phyloP scores from a whole-genome alignment of 2,113 vertebrate genomes.

The Dasyprocta punctata region DNA sequence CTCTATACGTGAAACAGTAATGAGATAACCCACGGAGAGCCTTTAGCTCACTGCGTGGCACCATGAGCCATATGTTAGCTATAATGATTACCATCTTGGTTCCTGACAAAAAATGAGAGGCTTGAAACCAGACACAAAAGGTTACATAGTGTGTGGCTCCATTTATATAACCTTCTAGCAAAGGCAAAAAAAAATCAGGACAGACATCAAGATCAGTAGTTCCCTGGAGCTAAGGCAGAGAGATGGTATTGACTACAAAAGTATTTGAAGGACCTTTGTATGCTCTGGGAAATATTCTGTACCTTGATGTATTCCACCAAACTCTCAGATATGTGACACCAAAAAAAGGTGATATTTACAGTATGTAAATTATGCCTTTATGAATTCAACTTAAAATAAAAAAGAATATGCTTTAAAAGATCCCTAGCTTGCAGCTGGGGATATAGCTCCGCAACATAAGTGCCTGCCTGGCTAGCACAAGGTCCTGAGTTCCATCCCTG shows the following conservation, averaged over 20 bases:
- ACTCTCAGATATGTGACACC: neutral
- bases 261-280: neutral
- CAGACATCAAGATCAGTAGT: neutral
- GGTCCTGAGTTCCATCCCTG: no score
- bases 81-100: slow-evolving; percentile 9
- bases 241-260: neutral
- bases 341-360: neutral
- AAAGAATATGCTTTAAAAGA: neutral
- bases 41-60: neutral
- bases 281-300: neutral
- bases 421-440: neutral
- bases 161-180: neutral
- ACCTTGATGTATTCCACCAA: neutral
- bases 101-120: slow-evolving; percentile 36
- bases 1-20: neutral
- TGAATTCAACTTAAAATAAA: neutral
- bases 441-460: no score
- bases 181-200: slow-evolving; percentile 54
- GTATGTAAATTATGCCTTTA: neutral
- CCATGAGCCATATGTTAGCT: neutral
- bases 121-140: slow-evolving; percentile 30
- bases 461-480: no score
- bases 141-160: neutral
- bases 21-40: neutral
- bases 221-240: neutral